Percentiles rank a stretch among this genome's conserved stretches.
These are phyloP conservation scores for Champsocephalus gunnari DNA, from an alignment of 2,797 vertebrate species.

Conservation along the genomic window DNA sequence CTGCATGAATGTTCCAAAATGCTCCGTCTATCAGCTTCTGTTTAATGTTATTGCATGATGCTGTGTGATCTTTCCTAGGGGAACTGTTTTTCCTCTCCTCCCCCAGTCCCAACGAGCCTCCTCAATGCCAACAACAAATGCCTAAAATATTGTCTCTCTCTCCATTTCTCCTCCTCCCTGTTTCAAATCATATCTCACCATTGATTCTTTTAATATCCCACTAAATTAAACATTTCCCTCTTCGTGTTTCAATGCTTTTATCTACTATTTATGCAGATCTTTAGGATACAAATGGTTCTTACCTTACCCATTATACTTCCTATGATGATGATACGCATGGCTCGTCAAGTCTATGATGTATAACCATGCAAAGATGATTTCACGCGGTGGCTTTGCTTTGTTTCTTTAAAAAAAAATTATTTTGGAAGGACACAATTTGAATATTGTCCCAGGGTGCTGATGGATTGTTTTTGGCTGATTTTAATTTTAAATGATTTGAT, in stretches of 20 bases:
- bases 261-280: not conserved
- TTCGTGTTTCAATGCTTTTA: not conserved
- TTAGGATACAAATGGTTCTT: not conserved
- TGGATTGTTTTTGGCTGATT: too few species aligned
- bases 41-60: slow-evolving; percentile 11
- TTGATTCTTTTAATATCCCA: not conserved
- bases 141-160: not conserved
- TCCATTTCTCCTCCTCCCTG: not conserved
- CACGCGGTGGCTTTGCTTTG: not conserved
- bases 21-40: not conserved
- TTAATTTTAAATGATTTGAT: too few species aligned
- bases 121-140: slow-evolving; percentile 14
- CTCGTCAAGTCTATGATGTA: not conserved
- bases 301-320: too few species aligned
- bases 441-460: too few species aligned
- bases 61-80: not conserved
- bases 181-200: not conserved
- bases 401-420: not conserved
- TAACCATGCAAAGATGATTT: not conserved
- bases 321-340: not conserved
- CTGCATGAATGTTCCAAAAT: not conserved
- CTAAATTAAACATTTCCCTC: not conserved
- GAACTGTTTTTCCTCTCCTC: not conserved
- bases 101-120: slow-evolving; percentile 1
- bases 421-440: not conserved